A percentile compares a stretch with the other conserved stretches of the same genome.
These are phyloP conservation scores for Phytoseiulus persimilis DNA, from an alignment of 2,888 invertebrate genomes.

Conservation along the genomic window DNA sequence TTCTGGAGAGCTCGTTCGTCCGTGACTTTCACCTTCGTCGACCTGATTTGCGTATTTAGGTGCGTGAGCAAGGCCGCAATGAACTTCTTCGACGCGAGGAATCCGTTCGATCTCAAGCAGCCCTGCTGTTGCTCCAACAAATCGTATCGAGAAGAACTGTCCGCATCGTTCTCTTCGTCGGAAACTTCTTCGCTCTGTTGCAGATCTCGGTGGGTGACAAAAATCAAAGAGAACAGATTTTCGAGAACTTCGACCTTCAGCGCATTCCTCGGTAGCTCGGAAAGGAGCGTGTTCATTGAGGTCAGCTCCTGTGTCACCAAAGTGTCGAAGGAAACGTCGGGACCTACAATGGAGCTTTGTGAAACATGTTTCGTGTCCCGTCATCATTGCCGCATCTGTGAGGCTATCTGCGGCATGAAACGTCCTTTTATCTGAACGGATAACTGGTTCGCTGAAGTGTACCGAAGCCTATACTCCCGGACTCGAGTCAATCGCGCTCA, in stretches of 20 bases:
- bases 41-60: neutral
- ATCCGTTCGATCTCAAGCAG: neutral
- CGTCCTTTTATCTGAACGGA: no score
- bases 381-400: no score
- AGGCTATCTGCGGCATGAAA: no score
- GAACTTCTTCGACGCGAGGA: constrained; percentile 27
- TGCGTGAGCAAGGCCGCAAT: neutral
- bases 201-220: constrained; percentile 60
- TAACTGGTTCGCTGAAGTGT: no score
- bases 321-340: constrained; percentile 24
- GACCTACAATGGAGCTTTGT: neutral
- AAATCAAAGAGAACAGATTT: constrained; percentile 64
- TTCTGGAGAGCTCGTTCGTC: neutral
- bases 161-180: neutral
- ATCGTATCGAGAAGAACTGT: neutral
- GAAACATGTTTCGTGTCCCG: no score
- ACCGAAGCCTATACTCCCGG: no score
- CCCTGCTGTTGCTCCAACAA: neutral
- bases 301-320: constrained; percentile 10
- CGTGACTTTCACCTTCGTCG: neutral
- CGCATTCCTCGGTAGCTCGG: constrained; percentile 21
- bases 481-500: no score
- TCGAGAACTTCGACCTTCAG: constrained; percentile 58
- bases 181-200: constrained; percentile 49
- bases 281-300: neutral